Evolutionary conservation across 2,888 invertebrate species (phyloP).

Genomic region (Polyploca ridens): DNA sequence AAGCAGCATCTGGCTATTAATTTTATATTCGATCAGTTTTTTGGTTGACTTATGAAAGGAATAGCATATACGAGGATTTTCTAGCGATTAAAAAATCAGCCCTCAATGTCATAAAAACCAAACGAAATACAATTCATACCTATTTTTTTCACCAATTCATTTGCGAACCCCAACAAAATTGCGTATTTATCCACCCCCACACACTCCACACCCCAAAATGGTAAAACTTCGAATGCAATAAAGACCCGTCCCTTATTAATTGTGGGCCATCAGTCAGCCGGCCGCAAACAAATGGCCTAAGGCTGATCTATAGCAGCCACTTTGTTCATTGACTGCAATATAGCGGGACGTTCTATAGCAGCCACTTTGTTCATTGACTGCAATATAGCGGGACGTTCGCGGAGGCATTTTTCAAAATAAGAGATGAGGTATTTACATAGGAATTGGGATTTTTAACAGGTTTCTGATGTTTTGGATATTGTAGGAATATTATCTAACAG

Average conservation of each 20-base stretch:
- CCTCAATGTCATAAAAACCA: no score
- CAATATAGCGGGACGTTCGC: constrained; percentile 40
- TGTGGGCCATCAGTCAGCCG: constrained; percentile 54
- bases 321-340: constrained; percentile 57
- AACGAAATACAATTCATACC: no score
- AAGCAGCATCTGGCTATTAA: no score
- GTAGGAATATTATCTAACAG: no score
- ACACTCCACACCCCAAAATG: not conserved
- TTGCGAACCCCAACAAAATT: not conserved
- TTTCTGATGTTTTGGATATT: not conserved
- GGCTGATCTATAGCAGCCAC: constrained; percentile 56
- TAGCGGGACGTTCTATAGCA: constrained; percentile 40
- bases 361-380: constrained; percentile 54
- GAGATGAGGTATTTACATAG: not conserved
- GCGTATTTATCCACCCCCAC: not conserved
- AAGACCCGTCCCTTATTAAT: constrained; percentile 58
- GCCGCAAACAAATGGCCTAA: constrained; percentile 64
- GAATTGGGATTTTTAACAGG: not conserved
- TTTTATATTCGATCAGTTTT: no score
- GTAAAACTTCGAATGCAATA: constrained; percentile 49
- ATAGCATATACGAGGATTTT: no score
- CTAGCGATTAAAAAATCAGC: no score
- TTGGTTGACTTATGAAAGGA: no score
- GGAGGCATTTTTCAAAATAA: constrained; percentile 29
- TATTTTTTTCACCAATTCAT: not conserved